Conservation (phyloP, 2,797 vertebrate species). For the Labroides dimidiatus region DNA sequence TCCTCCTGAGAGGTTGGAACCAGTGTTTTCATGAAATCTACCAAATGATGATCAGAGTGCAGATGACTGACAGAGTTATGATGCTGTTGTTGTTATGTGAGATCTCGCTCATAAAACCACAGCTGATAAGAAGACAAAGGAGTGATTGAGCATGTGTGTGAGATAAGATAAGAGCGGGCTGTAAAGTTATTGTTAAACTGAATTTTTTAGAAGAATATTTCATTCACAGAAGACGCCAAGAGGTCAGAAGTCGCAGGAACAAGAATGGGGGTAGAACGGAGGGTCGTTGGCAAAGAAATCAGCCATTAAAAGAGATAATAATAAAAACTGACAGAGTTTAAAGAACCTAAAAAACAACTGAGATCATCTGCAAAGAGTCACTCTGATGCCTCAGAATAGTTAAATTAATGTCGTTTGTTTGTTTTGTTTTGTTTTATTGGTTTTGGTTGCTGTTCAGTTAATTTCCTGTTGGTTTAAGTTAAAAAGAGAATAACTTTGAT, state of each 20-base stretch:
- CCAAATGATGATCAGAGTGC: not conserved
- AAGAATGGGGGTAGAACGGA: not conserved
- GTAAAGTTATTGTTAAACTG: slow-evolving; percentile 7
- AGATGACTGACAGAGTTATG: not conserved
- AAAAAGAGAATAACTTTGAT: not conserved
- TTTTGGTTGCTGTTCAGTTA: not conserved
- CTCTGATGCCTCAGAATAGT: no score
- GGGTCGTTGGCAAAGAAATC: not conserved
- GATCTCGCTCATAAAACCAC: slow-evolving; percentile 2
- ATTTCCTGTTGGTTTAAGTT: not conserved
- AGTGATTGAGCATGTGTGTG: not conserved
- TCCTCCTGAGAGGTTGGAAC: no score
- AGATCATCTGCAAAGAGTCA: no score
- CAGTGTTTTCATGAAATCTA: no score
- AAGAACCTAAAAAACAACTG: no score
- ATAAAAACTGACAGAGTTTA: not conserved
- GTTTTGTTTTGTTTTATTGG: not conserved
- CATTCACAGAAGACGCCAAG: not conserved
- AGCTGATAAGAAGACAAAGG: slow-evolving; percentile 40
- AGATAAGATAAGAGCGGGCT: slow-evolving; percentile 17
- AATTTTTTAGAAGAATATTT: not conserved
- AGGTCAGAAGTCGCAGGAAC: slow-evolving; percentile 15
- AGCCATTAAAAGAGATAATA: no score
- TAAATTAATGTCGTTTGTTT: no score
- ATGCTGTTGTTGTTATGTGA: not conserved